These are phyloP conservation scores for Chaunax sp. DNA, from an alignment of 2,797 vertebrate genomes.

Conservation along the genomic window DNA sequence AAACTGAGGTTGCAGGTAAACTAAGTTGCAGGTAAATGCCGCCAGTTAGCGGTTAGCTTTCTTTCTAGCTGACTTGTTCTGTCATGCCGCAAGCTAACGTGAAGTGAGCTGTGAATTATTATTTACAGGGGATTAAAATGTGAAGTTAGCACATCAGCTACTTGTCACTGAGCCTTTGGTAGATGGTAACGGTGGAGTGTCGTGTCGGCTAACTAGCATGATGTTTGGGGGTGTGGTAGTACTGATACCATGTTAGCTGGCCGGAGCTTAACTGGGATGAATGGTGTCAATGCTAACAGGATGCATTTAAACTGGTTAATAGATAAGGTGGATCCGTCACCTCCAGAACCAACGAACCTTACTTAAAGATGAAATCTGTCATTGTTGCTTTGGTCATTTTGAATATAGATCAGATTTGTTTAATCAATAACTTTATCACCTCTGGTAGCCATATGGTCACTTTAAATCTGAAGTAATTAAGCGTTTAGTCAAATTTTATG, in stretches of 20 bases:
- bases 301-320: neutral
- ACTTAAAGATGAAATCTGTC: no score
- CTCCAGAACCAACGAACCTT: neutral
- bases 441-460: no score
- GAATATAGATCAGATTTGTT: no score
- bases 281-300: neutral
- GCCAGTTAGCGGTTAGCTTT: constrained; percentile 23
- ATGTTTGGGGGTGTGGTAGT: constrained; percentile 30
- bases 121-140: neutral
- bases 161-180: neutral
- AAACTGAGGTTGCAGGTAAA: neutral
- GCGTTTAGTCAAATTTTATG: no score
- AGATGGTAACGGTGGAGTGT: neutral
- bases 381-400: no score
- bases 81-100: constrained; percentile 52
- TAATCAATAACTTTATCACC: no score
- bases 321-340: no score
- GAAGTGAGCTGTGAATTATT: constrained; percentile 18
- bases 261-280: neutral
- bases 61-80: constrained; percentile 31
- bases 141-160: neutral
- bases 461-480: no score
- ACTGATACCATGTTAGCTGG: constrained; percentile 25
- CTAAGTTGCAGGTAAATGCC: neutral
- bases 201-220: neutral